Percentiles rank a stretch among this genome's conserved stretches.
Evolutionary conservation across 2,888 invertebrate species (phyloP).

Genomic region (Zootermopsis nevadensis): DNA sequence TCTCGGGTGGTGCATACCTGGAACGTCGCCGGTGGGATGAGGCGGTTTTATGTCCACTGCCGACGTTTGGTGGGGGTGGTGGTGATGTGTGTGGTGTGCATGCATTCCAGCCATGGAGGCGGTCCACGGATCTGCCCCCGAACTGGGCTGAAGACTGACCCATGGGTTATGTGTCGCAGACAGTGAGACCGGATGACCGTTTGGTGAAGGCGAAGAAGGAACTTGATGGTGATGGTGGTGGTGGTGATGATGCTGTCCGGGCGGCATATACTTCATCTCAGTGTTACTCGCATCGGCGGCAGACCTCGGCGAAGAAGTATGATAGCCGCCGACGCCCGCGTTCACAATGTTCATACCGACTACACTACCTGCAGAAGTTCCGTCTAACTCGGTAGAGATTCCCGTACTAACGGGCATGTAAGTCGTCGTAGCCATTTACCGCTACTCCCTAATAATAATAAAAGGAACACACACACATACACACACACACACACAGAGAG

Average conservation of each 20-base stretch:
- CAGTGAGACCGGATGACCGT: slow-evolving; percentile 69
- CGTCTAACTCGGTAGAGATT: slow-evolving; percentile 81
- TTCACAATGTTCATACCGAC: slow-evolving; percentile 62
- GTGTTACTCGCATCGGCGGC: slow-evolving; percentile 89
- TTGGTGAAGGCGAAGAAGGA: slow-evolving; percentile 76
- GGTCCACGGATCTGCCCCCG: slow-evolving; percentile 79
- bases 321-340: slow-evolving; percentile 74
- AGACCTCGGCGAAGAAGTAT: slow-evolving; percentile 86
- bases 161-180: slow-evolving; percentile 76
- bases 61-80: slow-evolving; percentile 77
- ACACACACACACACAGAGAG: slow-evolving; percentile 12
- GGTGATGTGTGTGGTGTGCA: slow-evolving; percentile 76
- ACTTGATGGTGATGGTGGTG: slow-evolving; percentile 78
- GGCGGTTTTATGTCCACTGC: slow-evolving; percentile 79
- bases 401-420: slow-evolving; percentile 85
- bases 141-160: slow-evolving; percentile 82
- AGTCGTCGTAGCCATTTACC: slow-evolving; percentile 90
- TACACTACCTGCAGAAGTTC: slow-evolving; percentile 63
- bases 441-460: slow-evolving; percentile 43
- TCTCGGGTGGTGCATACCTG: slow-evolving; percentile 65
- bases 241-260: slow-evolving; percentile 86
- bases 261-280: slow-evolving; percentile 94
- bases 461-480: slow-evolving; percentile 23
- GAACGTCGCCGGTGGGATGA: slow-evolving; percentile 62
- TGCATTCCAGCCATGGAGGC: slow-evolving; percentile 75